These are phyloP conservation scores for Lytechinus variegatus DNA, from an alignment of 35 echinoderm and acorn worm genomes.

Conservation along the genomic window DNA sequence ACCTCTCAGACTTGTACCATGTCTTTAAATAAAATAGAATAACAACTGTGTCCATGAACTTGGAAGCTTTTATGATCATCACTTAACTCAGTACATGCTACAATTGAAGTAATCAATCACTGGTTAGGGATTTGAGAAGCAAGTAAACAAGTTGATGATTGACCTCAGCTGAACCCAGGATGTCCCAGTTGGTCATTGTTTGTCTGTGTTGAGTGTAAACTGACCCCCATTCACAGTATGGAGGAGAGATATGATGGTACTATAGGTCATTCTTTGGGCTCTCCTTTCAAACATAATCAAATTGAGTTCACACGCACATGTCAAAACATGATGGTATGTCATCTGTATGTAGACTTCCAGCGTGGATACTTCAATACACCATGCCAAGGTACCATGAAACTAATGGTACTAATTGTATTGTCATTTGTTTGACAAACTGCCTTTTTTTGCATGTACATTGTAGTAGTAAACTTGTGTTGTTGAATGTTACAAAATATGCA, in stretches of 20 bases:
- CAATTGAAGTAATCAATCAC: neutral
- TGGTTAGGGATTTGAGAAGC: neutral
- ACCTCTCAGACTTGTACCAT: too few species aligned
- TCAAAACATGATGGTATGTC: neutral
- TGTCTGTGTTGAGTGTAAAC: neutral
- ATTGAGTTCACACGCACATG: neutral
- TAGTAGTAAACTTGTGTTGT: too few species aligned
- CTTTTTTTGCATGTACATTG: too few species aligned
- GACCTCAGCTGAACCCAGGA: neutral
- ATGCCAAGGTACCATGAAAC: too few species aligned
- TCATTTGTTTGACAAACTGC: too few species aligned
- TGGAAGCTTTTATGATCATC: neutral
- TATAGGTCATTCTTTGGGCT: neutral
- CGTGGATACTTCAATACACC: neutral
- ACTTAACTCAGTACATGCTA: neutral
- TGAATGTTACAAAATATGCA: too few species aligned
- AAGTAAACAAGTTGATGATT: neutral
- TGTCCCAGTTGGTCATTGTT: conserved; percentile 17
- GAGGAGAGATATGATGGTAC: neutral
- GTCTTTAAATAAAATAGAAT: too few species aligned
- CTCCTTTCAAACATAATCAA: conserved; percentile 11
- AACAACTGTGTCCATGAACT: neutral
- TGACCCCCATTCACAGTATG: neutral
- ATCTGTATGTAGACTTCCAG: neutral
- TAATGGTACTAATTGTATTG: too few species aligned